Evolutionary conservation across 2,797 vertebrate genomes (phyloP).

Genomic region (Tenualosa thibaudeaui): DNA sequence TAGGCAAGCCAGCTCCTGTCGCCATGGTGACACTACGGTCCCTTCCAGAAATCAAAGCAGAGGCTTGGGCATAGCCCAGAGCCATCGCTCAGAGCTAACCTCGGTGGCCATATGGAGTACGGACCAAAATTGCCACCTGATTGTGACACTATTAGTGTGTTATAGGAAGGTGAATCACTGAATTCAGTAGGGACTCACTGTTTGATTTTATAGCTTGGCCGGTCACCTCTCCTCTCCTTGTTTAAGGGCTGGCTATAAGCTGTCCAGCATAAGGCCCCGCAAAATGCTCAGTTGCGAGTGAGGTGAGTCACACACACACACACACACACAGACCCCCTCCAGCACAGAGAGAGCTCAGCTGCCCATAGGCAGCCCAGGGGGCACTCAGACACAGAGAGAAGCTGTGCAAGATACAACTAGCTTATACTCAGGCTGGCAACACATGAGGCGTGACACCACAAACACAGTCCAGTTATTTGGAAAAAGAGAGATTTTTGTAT

Average conservation of each 20-base stretch:
- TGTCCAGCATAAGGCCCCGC: background rate
- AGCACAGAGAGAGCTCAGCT: no score
- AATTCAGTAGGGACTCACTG: background rate
- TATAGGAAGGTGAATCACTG: background rate
- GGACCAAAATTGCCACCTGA: slow-evolving; percentile 4
- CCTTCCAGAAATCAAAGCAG: background rate
- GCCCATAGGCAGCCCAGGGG: no score
- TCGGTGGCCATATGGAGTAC: background rate
- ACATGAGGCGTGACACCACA: background rate
- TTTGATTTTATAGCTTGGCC: background rate
- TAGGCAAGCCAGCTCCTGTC: background rate
- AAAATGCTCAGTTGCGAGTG: background rate
- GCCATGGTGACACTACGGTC: background rate
- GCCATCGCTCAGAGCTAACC: no score
- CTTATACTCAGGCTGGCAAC: background rate
- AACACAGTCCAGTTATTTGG: background rate
- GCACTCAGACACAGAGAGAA: no score
- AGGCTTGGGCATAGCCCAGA: no score
- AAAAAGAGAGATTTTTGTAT: background rate
- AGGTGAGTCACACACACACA: no score
- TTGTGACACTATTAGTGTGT: background rate
- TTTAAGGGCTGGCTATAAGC: background rate
- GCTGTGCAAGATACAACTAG: no score
- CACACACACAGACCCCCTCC: no score
- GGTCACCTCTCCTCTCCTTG: background rate